phyloP scores from a whole-genome alignment of 2,888 invertebrate genomes.

The Toxonevra muliebris region DNA sequence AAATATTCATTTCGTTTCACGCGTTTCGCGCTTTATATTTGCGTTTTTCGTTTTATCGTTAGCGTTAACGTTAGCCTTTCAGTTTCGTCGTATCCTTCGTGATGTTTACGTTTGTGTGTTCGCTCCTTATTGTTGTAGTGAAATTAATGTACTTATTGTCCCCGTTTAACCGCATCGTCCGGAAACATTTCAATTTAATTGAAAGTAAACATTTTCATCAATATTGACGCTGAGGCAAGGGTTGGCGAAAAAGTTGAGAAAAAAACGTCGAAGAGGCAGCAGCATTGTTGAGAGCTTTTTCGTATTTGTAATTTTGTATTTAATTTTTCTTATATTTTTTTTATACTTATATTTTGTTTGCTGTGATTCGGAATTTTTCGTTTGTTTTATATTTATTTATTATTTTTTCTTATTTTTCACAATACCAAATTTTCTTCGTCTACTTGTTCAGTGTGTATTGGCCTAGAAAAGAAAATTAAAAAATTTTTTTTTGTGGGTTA shows the following conservation, averaged over 20 bases:
- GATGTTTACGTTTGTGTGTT: conserved; percentile 10
- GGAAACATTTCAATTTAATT: conserved; percentile 31
- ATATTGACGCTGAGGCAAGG: no score
- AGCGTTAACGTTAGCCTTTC: conserved; percentile 10
- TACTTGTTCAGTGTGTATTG: conserved; percentile 5
- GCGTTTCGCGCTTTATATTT: background rate
- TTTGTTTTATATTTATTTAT: no score
- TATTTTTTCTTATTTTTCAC: no score
- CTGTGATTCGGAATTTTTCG: no score
- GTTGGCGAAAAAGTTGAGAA: background rate
- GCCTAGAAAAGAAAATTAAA: conserved; percentile 36
- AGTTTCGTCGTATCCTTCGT: conserved; percentile 7
- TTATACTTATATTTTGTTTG: no score
- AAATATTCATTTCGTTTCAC: conserved; percentile 9
- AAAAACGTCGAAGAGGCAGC: conserved; percentile 16
- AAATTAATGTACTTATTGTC: background rate
- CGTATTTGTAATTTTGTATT: no score
- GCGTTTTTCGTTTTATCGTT: background rate
- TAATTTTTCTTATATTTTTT: conserved; percentile 14
- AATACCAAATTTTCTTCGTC: no score
- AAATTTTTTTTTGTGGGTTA: conserved; percentile 4
- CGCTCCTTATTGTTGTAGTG: background rate
- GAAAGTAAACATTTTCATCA: conserved; percentile 29
- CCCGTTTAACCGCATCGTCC: conserved; percentile 6
- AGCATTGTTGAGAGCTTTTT: background rate